Evolutionary conservation across 2,113 vertebrate species (phyloP).

Genomic region (Oncorhynchus kisutch): DNA sequence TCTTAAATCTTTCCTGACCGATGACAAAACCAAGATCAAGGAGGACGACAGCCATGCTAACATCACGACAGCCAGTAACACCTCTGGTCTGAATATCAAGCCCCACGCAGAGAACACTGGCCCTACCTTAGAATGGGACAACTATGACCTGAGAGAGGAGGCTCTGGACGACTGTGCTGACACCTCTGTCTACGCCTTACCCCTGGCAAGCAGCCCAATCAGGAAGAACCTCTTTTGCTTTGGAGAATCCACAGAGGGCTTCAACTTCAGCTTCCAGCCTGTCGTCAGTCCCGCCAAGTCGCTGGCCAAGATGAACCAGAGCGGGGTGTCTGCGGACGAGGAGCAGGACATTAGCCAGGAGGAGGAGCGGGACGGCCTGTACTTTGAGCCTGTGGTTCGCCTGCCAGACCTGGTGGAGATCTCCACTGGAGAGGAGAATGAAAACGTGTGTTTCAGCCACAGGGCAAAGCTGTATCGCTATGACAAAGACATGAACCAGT

Average conservation of each 20-base stretch:
- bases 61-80: constrained; percentile 28
- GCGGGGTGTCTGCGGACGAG: constrained; percentile 85
- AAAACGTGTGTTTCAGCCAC: constrained; percentile 91
- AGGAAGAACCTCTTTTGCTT: constrained; percentile 93
- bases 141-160: constrained; percentile 87
- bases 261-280: constrained; percentile 96
- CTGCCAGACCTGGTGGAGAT: constrained; percentile 90
- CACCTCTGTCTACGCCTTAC: constrained; percentile 84
- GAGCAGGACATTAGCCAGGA: constrained; percentile 90
- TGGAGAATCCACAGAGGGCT: constrained; percentile 90
- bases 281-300: constrained; percentile 91
- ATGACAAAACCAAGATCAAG: constrained; percentile 85
- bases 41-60: constrained; percentile 63
- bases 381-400: constrained; percentile 95
- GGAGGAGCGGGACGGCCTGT: constrained; percentile 90
- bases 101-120: constrained; percentile 78
- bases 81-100: constrained; percentile 72
- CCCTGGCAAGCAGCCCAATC: constrained; percentile 81
- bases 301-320: constrained; percentile 89
- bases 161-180: constrained; percentile 82
- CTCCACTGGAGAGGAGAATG: constrained; percentile 94
- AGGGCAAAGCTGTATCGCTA: constrained; percentile 96
- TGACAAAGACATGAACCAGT: constrained; percentile 85
- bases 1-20: constrained; percentile 90
- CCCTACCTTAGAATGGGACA: constrained; percentile 91